Base-by-base conservation (phyloP, 2,797 vertebrate species). In the Paedocypris micromegethes region DNA sequence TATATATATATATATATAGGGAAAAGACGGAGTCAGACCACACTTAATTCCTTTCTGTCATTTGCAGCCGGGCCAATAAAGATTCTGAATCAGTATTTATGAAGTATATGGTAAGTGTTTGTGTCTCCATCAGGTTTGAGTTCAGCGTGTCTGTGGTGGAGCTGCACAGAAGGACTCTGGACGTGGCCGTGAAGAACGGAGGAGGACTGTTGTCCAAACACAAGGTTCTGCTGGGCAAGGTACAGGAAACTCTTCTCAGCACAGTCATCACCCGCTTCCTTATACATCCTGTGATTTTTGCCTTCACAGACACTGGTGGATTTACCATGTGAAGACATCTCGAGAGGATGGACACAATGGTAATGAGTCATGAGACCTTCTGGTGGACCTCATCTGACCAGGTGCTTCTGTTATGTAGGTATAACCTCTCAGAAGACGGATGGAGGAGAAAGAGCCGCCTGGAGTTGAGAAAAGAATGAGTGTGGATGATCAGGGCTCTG, bases 151-250 rank as follows among this genome's bases (percentile, higher is more conserved):
- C 95, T 0, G 83, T 91, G 52, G 91, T 94, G 57, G 96, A 99
- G 75, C 91, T 97, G 44, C 91, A 94, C 78, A 91, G 92, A 79
- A 93, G 96, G 78, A 95, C 90, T 4, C 83, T 99, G 79, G 97
- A 99, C 70, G 91, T 98, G 62, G 93, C 97, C 0, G 97, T 99
- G 68, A 99, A 99, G 84, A 98, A 98, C 68, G 92, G 93, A 38
- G 94, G 96, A 3, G 94, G 93, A 64, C 90, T 98, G 81, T 82
- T 98, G 78, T 97, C 94, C 82, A 97, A 96, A 93, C 93, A 97
- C 81, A 97, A 93, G 91, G 94, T 94, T 60, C 92, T 98, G 47
- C 84, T 98, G 75, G 96, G 97, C 84, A 98, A 98, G 88, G 96
- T 97, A 82, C 46, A 46, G 63, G 37, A 61, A 40, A 52, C 55